Base-by-base conservation (phyloP, 2,797 vertebrate species). In the Vultur gryphus region DNA sequence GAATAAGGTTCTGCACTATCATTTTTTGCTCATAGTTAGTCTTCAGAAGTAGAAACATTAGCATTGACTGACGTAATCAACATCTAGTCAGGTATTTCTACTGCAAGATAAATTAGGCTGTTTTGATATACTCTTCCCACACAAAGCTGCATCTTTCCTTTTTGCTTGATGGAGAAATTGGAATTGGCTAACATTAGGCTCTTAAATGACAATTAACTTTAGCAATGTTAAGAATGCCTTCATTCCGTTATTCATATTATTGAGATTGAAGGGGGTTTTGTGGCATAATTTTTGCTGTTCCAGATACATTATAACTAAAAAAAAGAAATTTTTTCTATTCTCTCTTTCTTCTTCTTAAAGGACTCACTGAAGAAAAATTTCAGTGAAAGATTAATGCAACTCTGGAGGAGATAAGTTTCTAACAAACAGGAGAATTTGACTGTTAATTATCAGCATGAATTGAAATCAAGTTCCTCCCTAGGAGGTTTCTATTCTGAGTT, bases 371-470 rank as follows among this genome's bases (percentile, higher is more conserved):
- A 97, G 84, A n/a, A 91, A 92, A 97, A 96, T 84, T 92, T 90
- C 79, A 93, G 82, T 76, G 52, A 78, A 95, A 96, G 91, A 97
- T 95, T 95, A 97, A 97, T 91, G 77, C 87, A 87, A 62, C 69
- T 94, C 72, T 93, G 87, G 73, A 91, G 39, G 44, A 96, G 76
- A 88, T 75, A 97, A 91, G 66, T 78, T 90, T 78, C 95, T 92
- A 93, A 96, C 80, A 95, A 93, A 84, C 58, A 89, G 69, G 77
- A 94, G 94, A 97, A 95, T 57, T 14, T 86, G 57, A 83, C 24
- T 44, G 58, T 91, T 93, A 93, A 96, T 96, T 97, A 89, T 86
- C 85, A 90, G 31, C 7, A n/a, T 84, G 87, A 95, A 87, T 46
- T 57, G 76, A 95, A 95, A 89, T 37, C 54, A 92, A 88, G 51